Percentiles rank a stretch among this genome's conserved stretches.
phyloP scores from a whole-genome alignment of 2,113 vertebrate genomes.

The Struthio camelus region DNA sequence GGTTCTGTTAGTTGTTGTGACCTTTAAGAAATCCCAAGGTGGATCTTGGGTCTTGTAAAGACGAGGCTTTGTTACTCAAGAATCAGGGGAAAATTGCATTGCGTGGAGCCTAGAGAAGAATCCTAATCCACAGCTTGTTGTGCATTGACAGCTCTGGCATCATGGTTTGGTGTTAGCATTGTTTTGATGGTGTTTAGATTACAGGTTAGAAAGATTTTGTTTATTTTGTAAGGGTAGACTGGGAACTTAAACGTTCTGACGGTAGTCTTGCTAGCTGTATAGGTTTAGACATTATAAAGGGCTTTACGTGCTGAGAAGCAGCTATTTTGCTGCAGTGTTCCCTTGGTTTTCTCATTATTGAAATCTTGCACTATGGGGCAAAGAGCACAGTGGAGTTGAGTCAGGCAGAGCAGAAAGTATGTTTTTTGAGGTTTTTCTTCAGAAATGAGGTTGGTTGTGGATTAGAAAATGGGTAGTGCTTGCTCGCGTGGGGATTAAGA shows the following conservation, averaged over 20 bases:
- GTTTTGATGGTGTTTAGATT: background rate
- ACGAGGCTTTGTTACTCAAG: background rate
- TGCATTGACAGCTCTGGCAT: background rate
- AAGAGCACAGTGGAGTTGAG: background rate
- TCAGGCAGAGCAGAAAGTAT: background rate
- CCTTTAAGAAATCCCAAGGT: background rate
- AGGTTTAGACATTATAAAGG: background rate
- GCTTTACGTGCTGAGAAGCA: background rate
- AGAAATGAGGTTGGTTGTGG: background rate
- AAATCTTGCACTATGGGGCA: background rate
- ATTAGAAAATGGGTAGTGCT: background rate
- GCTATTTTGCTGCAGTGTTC: background rate
- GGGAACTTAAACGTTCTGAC: background rate
- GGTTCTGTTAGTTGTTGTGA: background rate
- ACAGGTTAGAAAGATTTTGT: background rate
- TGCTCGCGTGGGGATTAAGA: background rate
- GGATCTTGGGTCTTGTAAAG: background rate
- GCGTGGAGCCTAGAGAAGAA: background rate
- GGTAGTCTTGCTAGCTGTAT: background rate
- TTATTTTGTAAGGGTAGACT: background rate
- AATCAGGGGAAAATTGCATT: background rate
- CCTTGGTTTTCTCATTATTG: background rate
- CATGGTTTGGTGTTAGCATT: accelerated
- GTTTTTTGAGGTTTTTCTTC: background rate
- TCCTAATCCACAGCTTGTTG: background rate